These are phyloP conservation scores for Scaptodrosophila latifasciaeformis DNA, from an alignment of 2,888 invertebrate genomes.

Conservation along the genomic window DNA sequence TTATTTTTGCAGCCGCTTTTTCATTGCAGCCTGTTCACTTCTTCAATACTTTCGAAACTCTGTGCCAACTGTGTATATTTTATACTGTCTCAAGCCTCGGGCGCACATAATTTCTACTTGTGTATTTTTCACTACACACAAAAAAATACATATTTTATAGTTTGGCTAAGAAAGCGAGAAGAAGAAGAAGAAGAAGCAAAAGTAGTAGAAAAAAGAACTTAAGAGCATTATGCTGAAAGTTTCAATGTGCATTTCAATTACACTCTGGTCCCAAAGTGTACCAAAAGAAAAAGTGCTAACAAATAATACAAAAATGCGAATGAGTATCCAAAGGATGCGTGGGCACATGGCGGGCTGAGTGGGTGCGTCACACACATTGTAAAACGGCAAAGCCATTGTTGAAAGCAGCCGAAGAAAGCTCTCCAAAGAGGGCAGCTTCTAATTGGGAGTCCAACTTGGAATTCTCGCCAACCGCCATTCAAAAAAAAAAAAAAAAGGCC, in stretches of 20 bases:
- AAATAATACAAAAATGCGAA: constrained; percentile 6
- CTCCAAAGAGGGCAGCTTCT: constrained; percentile 24
- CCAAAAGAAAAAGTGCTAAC: constrained; percentile 6
- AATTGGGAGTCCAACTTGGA: constrained; percentile 34
- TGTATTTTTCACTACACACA: constrained; percentile 43
- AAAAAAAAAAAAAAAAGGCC: not conserved
- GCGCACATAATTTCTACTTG: constrained; percentile 60
- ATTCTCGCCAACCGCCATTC: too few species aligned
- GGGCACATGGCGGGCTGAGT: constrained; percentile 1
- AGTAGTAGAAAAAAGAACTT: constrained; percentile 39
- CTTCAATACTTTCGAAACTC: constrained; percentile 7
- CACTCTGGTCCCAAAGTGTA: constrained; percentile 43
- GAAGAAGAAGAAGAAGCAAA: too few species aligned
- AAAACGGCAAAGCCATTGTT: constrained; percentile 31
- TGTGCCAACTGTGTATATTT: constrained; percentile 35
- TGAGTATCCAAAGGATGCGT: not conserved
- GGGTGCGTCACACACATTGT: constrained; percentile 21
- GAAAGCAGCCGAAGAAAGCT: too few species aligned
- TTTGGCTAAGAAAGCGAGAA: constrained; percentile 32
- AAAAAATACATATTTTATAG: constrained; percentile 58
- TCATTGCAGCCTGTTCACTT: constrained; percentile 1
- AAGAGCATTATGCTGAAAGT: constrained; percentile 59
- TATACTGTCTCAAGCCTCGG: constrained; percentile 52
- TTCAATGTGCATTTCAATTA: constrained; percentile 61
- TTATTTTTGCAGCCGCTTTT: constrained; percentile 19